Percentiles rank a stretch among this genome's conserved stretches.
Evolutionary conservation across 2,888 invertebrate species (phyloP).

Genomic region (Pilophorus perplexus): DNA sequence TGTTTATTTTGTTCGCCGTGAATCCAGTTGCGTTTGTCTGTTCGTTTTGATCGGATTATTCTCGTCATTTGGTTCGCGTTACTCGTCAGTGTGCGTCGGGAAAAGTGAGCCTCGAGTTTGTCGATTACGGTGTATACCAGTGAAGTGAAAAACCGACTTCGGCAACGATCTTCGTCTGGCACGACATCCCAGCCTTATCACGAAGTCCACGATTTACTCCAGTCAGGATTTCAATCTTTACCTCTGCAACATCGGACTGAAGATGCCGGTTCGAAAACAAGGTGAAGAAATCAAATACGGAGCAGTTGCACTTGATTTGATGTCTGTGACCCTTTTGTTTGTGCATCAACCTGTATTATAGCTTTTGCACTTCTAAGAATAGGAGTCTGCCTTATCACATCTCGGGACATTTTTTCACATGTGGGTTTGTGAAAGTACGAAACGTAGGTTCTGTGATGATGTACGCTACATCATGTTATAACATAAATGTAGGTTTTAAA

Average conservation of each 20-base stretch:
- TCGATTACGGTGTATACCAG: too few species aligned
- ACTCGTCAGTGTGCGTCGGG: background rate
- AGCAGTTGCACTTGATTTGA: slow-evolving; percentile 12
- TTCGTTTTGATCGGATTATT: slow-evolving; percentile 14
- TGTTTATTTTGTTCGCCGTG: slow-evolving; percentile 33
- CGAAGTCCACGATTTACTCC: slow-evolving; percentile 36
- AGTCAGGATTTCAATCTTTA: slow-evolving; percentile 38
- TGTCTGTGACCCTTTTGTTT: background rate
- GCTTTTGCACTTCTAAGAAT: slow-evolving; percentile 33
- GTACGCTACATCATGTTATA: too few species aligned
- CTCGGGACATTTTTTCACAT: too few species aligned
- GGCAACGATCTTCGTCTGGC: background rate
- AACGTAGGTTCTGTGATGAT: too few species aligned
- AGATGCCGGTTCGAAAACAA: slow-evolving; percentile 42
- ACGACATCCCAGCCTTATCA: slow-evolving; percentile 14
- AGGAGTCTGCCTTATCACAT: slow-evolving; percentile 3
- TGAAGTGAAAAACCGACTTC: too few species aligned
- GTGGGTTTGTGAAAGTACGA: too few species aligned
- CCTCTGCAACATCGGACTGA: slow-evolving; percentile 40
- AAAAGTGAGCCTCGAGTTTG: background rate
- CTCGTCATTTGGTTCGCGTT: background rate
- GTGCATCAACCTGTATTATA: too few species aligned
- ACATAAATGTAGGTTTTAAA: too few species aligned
- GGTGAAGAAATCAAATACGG: slow-evolving; percentile 26
- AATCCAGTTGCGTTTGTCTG: slow-evolving; percentile 8